Base-by-base conservation (phyloP, 2,888 invertebrate species). In the Leptinotarsa peninsularis region DNA sequence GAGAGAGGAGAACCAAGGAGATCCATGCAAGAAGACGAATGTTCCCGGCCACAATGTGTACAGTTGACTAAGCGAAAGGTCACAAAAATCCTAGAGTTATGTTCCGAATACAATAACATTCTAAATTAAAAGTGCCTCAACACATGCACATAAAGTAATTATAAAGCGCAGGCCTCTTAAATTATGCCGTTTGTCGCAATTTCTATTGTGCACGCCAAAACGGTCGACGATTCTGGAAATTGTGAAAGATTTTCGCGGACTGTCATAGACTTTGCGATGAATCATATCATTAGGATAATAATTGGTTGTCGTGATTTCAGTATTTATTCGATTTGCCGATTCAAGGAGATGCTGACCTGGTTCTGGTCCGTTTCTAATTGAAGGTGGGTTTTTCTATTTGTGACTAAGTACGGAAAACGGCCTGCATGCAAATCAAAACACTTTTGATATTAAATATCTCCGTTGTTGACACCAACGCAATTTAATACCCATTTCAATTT, bases 11-110 rank as follows among this genome's bases (percentile, higher is more conserved):
- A 80, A 82, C 81, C 85, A 85, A 85, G 84, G 86, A 85, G 86
- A 85, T 84, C 82, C 84, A 85, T 85, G 85, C 84, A 85, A 86
- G 85, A 85, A 85, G 86, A 85, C 84, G 83, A 82, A 86, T 84
- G 84, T 70, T 63, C 23, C 15, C 81, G 80, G 81, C 80, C 73
- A 83, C 82, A 82, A 82, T 83, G 81, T 82, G 79, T 43, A 43
- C 73, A 81, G 81, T 82, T 81, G 84, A 83, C 83, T 84, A 71
- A 80, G 78, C 80, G 79, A 87, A 86, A 86, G 86, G 86, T 86
- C 82, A 85, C 83, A 85, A 86, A 86, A 86, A 85, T 84, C 80
- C 63, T 81, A 81, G 83, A 86, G 81, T 86, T 86, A 86, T 85
- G 85, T 85, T 82, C 83, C 79, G 83, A 83, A 85, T 81, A 85